Percentiles rank a stretch among this genome's conserved stretches.
Conservation (phyloP, 2,113 vertebrate species). For the Zapus hudsonius region DNA sequence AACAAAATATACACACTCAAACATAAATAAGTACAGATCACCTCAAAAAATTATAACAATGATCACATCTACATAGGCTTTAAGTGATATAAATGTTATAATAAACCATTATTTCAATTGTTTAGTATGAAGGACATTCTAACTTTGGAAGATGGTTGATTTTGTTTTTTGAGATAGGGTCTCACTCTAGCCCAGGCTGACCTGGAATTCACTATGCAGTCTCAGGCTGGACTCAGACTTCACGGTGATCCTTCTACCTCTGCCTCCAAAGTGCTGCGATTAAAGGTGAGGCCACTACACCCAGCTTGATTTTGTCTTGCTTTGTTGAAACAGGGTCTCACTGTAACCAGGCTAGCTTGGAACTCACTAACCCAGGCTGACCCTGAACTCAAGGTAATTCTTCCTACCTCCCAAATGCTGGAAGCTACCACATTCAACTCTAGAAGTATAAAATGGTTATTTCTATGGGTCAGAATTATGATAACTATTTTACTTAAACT, state of each 20-base stretch:
- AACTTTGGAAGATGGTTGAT: not conserved
- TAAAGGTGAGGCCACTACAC: no score
- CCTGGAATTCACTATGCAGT: not conserved
- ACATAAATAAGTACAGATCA: not conserved
- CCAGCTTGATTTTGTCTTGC: not conserved
- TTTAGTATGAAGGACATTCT: not conserved
- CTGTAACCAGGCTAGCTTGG: not conserved
- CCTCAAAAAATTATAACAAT: not conserved
- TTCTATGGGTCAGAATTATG: not conserved
- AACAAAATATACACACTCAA: constrained; percentile 17
- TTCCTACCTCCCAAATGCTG: not conserved
- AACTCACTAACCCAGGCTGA: not conserved
- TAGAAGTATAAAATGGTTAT: not conserved
- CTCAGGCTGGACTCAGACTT: not conserved
- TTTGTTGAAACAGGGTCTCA: not conserved
- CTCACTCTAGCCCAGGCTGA: not conserved
- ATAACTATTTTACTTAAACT: constrained; percentile 10
- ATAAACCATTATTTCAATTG: constrained; percentile 19
- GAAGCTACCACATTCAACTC: not conserved
- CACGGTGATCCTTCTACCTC: not conserved
- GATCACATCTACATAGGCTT: not conserved
- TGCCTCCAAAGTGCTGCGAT: no score
- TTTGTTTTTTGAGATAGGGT: not conserved
- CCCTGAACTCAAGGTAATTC: not conserved
- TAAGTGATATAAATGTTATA: not conserved